phyloP scores from a whole-genome alignment of 2,888 invertebrate species.

The Scaptomyza reducta region DNA sequence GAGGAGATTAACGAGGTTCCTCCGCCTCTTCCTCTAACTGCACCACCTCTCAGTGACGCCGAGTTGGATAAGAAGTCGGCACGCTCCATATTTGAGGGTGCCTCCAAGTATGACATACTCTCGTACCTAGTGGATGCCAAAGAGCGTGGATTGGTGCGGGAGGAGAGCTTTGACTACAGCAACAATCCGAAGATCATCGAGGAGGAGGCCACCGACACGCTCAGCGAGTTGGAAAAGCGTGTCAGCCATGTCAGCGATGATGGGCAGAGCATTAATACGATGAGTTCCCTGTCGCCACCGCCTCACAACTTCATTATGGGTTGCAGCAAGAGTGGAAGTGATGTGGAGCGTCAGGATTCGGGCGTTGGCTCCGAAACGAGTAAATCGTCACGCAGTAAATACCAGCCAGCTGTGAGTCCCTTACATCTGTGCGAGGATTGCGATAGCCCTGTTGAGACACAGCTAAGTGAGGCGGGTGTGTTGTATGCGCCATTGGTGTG shows the following conservation, averaged over 20 bases:
- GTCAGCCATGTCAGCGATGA: slow-evolving; percentile 89
- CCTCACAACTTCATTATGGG: slow-evolving; percentile 71
- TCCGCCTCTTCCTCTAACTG: slow-evolving; percentile 91
- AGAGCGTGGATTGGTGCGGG: slow-evolving; percentile 89
- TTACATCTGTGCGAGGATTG: slow-evolving; percentile 94
- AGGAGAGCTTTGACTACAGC: slow-evolving; percentile 88
- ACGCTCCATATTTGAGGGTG: slow-evolving; percentile 90
- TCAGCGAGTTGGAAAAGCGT: slow-evolving; percentile 85
- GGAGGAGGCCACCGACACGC: slow-evolving; percentile 87
- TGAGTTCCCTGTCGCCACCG: slow-evolving; percentile 85
- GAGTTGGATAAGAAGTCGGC: slow-evolving; percentile 89
- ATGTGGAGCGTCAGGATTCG: slow-evolving; percentile 95
- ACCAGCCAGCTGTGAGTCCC: slow-evolving; percentile 85
- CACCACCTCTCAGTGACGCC: slow-evolving; percentile 90
- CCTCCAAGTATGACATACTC: slow-evolving; percentile 94
- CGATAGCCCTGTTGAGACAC: slow-evolving; percentile 91
- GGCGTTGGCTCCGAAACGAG: slow-evolving; percentile 97
- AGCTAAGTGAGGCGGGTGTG: slow-evolving; percentile 89
- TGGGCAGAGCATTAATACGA: slow-evolving; percentile 86
- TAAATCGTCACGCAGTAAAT: slow-evolving; percentile 91
- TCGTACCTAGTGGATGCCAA: slow-evolving; percentile 95
- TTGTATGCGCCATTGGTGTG: slow-evolving; percentile 92
- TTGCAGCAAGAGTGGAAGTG: slow-evolving; percentile 83
- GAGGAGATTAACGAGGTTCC: slow-evolving; percentile 91
- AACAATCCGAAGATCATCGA: slow-evolving; percentile 85